phyloP scores from a whole-genome alignment of 2,113 vertebrate species.

The Pavo muticus region DNA sequence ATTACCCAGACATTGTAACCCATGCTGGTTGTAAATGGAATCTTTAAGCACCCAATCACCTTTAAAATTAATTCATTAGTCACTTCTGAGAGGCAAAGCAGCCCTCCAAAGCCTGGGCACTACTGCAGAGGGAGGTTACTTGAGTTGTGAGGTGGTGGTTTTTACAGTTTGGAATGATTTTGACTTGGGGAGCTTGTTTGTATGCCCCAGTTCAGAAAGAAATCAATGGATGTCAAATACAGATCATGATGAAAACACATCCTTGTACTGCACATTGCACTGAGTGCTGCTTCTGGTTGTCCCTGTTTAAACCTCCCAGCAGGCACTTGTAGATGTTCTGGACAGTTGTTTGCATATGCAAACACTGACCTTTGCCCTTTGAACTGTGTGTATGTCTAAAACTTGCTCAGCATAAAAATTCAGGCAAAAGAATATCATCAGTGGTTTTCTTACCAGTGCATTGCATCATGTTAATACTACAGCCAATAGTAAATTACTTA shows the following conservation, averaged over 20 bases:
- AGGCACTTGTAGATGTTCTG: background rate
- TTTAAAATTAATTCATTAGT: background rate
- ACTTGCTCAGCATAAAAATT: background rate
- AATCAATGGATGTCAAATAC: background rate
- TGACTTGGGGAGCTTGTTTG: background rate
- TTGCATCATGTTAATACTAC: background rate
- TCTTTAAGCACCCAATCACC: background rate
- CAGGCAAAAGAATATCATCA: background rate
- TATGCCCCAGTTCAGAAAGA: background rate
- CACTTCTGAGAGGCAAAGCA: background rate
- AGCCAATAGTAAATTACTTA: background rate
- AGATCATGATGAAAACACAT: background rate
- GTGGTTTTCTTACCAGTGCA: background rate
- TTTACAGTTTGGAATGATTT: background rate
- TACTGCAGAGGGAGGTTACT: background rate
- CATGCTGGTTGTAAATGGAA: background rate
- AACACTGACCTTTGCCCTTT: background rate
- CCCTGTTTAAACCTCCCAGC: background rate
- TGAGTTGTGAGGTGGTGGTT: fast-evolving
- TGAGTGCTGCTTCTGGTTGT: background rate
- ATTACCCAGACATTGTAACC: background rate
- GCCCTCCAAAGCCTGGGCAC: background rate
- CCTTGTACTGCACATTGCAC: background rate
- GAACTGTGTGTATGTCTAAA: background rate
- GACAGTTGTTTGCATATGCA: background rate